Evolutionary conservation across 2,888 invertebrate genomes (phyloP).

Genomic region (Choreutis nemorana): DNA sequence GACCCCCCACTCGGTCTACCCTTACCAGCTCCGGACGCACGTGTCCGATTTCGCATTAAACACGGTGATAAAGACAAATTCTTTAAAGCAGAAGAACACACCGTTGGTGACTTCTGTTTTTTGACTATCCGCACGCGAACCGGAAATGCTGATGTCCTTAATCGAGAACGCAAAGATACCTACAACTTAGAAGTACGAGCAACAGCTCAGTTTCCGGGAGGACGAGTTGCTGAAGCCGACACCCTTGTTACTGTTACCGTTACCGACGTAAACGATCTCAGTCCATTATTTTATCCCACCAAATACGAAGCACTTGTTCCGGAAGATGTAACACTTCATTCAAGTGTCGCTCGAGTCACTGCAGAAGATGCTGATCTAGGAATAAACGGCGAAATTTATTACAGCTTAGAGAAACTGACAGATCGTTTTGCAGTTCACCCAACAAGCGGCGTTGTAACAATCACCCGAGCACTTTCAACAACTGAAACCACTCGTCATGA

Average conservation of each 20-base stretch:
- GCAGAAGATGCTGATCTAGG: slow-evolving; percentile 98
- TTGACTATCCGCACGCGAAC: slow-evolving; percentile 88
- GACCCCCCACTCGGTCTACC: slow-evolving; percentile 84
- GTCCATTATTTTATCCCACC: slow-evolving; percentile 91
- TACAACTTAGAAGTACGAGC: slow-evolving; percentile 80
- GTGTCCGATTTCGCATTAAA: slow-evolving; percentile 84
- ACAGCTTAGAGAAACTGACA: slow-evolving; percentile 84
- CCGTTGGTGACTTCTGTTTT: slow-evolving; percentile 95
- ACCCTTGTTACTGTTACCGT: slow-evolving; percentile 75
- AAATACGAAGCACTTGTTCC: slow-evolving; percentile 87
- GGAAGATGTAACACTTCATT: slow-evolving; percentile 88
- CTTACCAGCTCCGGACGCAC: slow-evolving; percentile 37
- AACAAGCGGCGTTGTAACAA: slow-evolving; percentile 85
- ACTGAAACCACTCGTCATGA: slow-evolving; percentile 75
- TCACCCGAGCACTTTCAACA: slow-evolving; percentile 80
- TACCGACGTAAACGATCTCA: slow-evolving; percentile 88
- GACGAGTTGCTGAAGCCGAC: slow-evolving; percentile 73
- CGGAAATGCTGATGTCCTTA: slow-evolving; percentile 86
- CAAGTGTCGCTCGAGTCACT: slow-evolving; percentile 77
- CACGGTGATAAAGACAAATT: slow-evolving; percentile 89
- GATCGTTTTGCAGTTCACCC: slow-evolving; percentile 93
- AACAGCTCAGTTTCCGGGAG: slow-evolving; percentile 64
- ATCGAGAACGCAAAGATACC: slow-evolving; percentile 88
- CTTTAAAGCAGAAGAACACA: slow-evolving; percentile 90
- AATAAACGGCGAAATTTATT: slow-evolving; percentile 96